These are phyloP conservation scores for Bolinopsis microptera DNA, from an alignment of 37 sponge, comb jelly and placozoan species.

Conservation along the genomic window DNA sequence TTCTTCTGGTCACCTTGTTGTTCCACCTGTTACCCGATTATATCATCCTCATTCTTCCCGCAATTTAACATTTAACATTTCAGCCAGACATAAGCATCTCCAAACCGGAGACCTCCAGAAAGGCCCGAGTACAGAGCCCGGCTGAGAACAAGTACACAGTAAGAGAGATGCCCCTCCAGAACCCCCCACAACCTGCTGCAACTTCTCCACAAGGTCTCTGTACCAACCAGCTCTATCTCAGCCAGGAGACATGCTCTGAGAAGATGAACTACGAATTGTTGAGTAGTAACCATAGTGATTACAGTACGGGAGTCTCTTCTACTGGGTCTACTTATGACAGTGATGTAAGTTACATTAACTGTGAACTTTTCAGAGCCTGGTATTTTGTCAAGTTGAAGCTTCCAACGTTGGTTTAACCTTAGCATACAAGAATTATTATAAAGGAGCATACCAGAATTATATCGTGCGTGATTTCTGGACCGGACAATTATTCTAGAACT, in stretches of 20 bases:
- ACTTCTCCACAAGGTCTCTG: background rate
- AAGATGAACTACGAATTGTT: slow-evolving; percentile 18
- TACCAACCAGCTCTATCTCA: slow-evolving; percentile 47
- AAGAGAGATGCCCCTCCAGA: background rate
- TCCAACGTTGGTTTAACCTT: no score
- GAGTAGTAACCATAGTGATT: slow-evolving; percentile 42
- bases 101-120: background rate
- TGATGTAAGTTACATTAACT: slow-evolving; percentile 60
- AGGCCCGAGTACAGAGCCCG: slow-evolving; percentile 15
- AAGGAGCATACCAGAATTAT: background rate
- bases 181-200: background rate
- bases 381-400: no score
- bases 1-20: no score
- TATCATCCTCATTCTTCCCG: no score
- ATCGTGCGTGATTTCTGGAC: background rate
- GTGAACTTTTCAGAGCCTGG: no score
- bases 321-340: slow-evolving; percentile 50
- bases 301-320: slow-evolving; percentile 4
- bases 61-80: no score
- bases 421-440: no score
- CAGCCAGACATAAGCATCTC: slow-evolving; percentile 10
- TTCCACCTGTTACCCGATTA: no score
- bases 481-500: no score
- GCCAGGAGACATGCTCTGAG: slow-evolving; percentile 31
- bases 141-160: slow-evolving; percentile 60